A percentile compares a stretch with the other conserved stretches of the same genome.
Conservation (phyloP, 2,888 invertebrate genomes). For the Idaea aversata region DNA sequence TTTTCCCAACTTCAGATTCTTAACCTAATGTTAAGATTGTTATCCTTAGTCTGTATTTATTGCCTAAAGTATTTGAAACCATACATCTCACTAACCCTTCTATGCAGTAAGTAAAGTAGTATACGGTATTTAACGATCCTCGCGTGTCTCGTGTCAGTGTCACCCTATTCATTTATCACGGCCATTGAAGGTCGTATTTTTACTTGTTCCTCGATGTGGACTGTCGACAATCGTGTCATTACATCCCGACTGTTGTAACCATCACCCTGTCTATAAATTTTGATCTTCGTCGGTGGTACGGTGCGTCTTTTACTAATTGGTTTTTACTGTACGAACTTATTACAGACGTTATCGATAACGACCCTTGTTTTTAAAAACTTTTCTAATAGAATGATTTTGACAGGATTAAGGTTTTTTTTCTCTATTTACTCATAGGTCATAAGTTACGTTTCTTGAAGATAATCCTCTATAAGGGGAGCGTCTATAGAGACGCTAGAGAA, state of each 20-base stretch:
- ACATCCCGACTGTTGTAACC: constrained; percentile 64
- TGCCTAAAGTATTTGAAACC: background rate
- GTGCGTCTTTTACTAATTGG: constrained; percentile 65
- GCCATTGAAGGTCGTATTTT: constrained; percentile 50
- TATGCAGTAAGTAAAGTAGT: background rate
- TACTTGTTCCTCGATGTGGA: constrained; percentile 71
- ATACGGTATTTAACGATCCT: constrained; percentile 47
- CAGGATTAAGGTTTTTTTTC: too few relatives aligned
- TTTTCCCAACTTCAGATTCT: too few relatives aligned
- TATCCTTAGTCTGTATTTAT: constrained; percentile 15
- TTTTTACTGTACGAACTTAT: constrained; percentile 58
- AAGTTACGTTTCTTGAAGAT: too few relatives aligned
- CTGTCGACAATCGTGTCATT: constrained; percentile 78
- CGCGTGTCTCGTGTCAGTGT: constrained; percentile 52
- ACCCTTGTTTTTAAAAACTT: background rate
- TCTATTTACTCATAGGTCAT: too few relatives aligned
- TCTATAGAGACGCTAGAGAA: too few relatives aligned
- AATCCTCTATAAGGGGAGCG: too few relatives aligned
- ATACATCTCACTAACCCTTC: background rate
- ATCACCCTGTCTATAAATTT: constrained; percentile 72
- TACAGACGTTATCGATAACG: constrained; percentile 31
- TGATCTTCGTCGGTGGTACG: constrained; percentile 70
- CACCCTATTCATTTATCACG: constrained; percentile 65
- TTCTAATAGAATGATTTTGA: too few relatives aligned
- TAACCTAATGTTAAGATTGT: too few relatives aligned